Evolutionary conservation across 1,140 invertebrate species (phyloP), one percentile per base, ranked within the genome.

Genomic region (Pristionchus pacificus): DNA sequence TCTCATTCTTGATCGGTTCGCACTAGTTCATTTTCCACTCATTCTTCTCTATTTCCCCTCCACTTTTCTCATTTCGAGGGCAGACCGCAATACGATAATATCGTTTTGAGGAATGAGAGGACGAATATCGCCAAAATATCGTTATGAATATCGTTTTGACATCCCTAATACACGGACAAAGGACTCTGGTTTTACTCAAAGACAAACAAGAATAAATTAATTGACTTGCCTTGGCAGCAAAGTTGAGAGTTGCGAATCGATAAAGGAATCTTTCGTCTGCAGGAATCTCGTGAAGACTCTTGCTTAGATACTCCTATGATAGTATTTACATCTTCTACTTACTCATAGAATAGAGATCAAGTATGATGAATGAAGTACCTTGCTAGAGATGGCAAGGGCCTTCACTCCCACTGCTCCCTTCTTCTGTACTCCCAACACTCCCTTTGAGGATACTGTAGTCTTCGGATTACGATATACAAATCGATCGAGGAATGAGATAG

Each of bases 401-500:
- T 19, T 6, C 6, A 49, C 38, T 10, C 38, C 38, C 38, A 19
- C 19, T 10, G 38, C 38, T 19, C 6, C 38, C 19, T 19, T 49
- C 38, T 49, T 49, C 6, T 49, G 38, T 6, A 19, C 19, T n/a
- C n/a, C n/a, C n/a, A n/a, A n/a, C 38, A 19, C 38, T 6, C 38
- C 38, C 38, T 49, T 49, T 19, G 6, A 10, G 38, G 38, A 19
- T 49, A 19, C 38, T 10, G 38, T 49, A 6, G 38, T 49, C 38
- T 49, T 49, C 6, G 38, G 38, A 19, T 49, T 49, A 10, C 38
- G 6, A 19, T 10, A 49, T 1, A 93, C 92, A 85, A 96, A 97
- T 70, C 93, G 87, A 81, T 98, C 93, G 10, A 97, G 85, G 83
- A 97, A 98, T 70, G 91, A 86, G 31, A 92, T 90, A 0, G 92